These are phyloP conservation scores for Drosophila miranda DNA, from an alignment of 1,140 invertebrate species.

Conservation along the genomic window DNA sequence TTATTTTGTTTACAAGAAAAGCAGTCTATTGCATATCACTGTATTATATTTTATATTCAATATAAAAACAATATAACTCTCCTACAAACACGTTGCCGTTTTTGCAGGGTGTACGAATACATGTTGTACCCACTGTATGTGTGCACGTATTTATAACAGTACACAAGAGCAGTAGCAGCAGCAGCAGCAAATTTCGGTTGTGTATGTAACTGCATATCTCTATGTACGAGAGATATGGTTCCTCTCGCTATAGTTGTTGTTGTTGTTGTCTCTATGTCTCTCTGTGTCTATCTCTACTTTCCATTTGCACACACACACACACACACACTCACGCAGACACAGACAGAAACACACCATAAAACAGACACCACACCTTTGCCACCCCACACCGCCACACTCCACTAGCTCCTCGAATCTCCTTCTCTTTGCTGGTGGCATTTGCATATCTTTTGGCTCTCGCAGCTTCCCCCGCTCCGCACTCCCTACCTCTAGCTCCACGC, in stretches of 20 bases:
- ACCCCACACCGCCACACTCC: conserved; percentile 11
- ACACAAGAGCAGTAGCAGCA: conserved; percentile 18
- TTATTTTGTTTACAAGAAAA: no score
- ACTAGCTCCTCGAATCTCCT: conserved; percentile 26
- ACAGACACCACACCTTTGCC: conserved; percentile 48
- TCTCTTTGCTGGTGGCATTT: conserved; percentile 50
- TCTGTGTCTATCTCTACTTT: conserved; percentile 59
- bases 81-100: no score
- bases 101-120: no score
- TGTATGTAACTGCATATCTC: conserved; percentile 66
- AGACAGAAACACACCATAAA: conserved; percentile 12
- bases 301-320: conserved; percentile 55
- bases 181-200: conserved; percentile 36
- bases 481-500: not conserved
- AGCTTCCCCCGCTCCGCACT: conserved; percentile 26
- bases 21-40: no score
- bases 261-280: conserved; percentile 55
- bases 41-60: no score
- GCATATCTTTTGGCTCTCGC: conserved; percentile 68
- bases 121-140: conserved; percentile 6
- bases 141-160: conserved; percentile 58
- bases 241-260: conserved; percentile 32
- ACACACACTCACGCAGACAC: no score
- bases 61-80: no score
- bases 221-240: conserved; percentile 21